A percentile compares a stretch with the other conserved stretches of the same genome.
Evolutionary conservation across 1,140 invertebrate species (phyloP).

Genomic region (Melipona quadrifasciata): DNA sequence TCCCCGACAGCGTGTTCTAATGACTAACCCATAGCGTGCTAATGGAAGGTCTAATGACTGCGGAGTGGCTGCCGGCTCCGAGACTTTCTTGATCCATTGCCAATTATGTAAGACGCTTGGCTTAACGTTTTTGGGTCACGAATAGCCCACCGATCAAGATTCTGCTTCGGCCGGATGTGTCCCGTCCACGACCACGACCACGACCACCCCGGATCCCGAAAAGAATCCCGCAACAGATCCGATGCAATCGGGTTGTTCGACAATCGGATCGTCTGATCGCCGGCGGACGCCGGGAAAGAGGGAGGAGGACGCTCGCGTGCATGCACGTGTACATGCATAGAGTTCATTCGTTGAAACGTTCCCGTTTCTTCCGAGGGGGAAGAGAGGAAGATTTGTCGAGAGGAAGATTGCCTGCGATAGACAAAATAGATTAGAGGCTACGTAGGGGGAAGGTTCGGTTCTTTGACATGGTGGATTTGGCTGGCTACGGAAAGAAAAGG

Average conservation of each 20-base stretch:
- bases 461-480: slow-evolving; percentile 40
- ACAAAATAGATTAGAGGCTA: slow-evolving; percentile 66
- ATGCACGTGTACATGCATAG: neutral
- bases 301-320: too few species aligned
- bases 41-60: slow-evolving; percentile 51
- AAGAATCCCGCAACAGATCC: neutral
- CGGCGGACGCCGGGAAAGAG: too few species aligned
- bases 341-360: slow-evolving; percentile 12
- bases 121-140: slow-evolving; percentile 41
- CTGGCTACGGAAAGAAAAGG: slow-evolving; percentile 14
- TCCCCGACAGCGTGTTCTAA: slow-evolving; percentile 27
- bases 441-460: neutral
- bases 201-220: neutral
- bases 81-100: slow-evolving; percentile 47
- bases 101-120: slow-evolving; percentile 47
- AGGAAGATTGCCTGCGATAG: slow-evolving; percentile 46
- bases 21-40: slow-evolving; percentile 29
- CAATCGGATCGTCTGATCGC: slow-evolving; percentile 12
- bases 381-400: neutral
- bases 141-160: slow-evolving; percentile 24
- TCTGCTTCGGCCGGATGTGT: neutral
- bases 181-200: neutral
- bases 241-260: neutral
- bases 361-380: neutral
- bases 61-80: slow-evolving; percentile 14